Evolutionary conservation across 2,888 invertebrate genomes (phyloP).

Genomic region (Agriopis aurantiaria): DNA sequence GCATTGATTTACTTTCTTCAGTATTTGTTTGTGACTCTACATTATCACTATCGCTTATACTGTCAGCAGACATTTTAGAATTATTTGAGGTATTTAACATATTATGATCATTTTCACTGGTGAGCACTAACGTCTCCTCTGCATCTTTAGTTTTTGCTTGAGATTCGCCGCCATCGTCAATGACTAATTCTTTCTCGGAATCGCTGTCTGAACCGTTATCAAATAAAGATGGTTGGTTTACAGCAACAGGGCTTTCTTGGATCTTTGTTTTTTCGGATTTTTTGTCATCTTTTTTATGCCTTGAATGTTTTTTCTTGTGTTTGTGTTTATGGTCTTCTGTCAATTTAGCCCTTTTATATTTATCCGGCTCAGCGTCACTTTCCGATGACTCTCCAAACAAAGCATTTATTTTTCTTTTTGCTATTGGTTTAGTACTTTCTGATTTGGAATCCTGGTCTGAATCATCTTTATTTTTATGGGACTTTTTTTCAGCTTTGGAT

Average conservation of each 20-base stretch:
- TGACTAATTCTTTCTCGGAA: conserved; percentile 69
- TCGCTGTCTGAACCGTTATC: conserved; percentile 58
- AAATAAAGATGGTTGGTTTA: conserved; percentile 41
- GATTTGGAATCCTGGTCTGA: conserved; percentile 47
- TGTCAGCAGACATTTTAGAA: conserved; percentile 27
- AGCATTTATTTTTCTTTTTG: conserved; percentile 79
- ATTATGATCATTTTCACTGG: conserved; percentile 28
- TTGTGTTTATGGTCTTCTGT: conserved; percentile 44
- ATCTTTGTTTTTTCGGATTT: conserved; percentile 39
- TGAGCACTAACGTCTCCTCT: conserved; percentile 48
- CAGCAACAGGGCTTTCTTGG: conserved; percentile 29
- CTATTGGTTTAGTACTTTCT: conserved; percentile 59
- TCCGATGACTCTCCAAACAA: conserved; percentile 84
- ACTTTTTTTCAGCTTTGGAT: conserved; percentile 31
- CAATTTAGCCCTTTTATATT: conserved; percentile 60
- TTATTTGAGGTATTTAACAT: conserved; percentile 34
- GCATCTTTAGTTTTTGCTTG: conserved; percentile 46
- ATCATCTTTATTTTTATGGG: conserved; percentile 34
- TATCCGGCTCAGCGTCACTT: conserved; percentile 65
- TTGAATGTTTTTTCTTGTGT: conserved; percentile 44
- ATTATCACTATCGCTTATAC: conserved; percentile 21
- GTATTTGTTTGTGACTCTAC: conserved; percentile 18
- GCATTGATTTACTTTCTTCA: conserved; percentile 22
- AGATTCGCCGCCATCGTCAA: conserved; percentile 59
- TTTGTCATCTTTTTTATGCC: conserved; percentile 44